Conservation (phyloP, 2,797 vertebrate species). For the Crenichthys baileyi region DNA sequence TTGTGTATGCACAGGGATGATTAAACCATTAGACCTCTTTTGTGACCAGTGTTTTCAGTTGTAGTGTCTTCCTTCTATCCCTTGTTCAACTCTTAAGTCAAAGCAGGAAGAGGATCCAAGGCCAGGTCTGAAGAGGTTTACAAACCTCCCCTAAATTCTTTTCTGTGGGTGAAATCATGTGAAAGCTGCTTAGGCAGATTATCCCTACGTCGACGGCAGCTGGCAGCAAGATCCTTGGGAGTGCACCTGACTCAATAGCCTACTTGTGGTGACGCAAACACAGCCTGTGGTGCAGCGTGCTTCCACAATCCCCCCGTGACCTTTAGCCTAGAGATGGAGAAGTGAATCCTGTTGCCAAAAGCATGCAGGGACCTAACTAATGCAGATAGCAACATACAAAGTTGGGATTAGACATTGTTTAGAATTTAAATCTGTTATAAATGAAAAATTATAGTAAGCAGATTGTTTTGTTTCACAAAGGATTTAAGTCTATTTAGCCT, state of each 20-base stretch:
- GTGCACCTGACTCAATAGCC: slow-evolving; percentile 75
- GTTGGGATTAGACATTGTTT: slow-evolving; percentile 21
- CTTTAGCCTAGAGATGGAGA: slow-evolving; percentile 68
- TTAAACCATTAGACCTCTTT: slow-evolving; percentile 4
- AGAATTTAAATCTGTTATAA: slow-evolving; percentile 16
- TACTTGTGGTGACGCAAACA: slow-evolving; percentile 70
- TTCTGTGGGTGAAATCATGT: slow-evolving; percentile 75
- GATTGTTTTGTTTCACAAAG: neutral
- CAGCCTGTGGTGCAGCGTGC: slow-evolving; percentile 59
- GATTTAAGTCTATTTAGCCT: neutral
- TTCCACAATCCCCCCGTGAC: slow-evolving; percentile 72
- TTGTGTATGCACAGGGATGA: neutral
- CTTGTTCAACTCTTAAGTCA: slow-evolving; percentile 53
- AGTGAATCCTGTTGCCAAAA: slow-evolving; percentile 42
- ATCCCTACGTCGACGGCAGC: slow-evolving; percentile 75
- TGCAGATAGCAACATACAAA: neutral
- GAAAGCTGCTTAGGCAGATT: slow-evolving; percentile 85
- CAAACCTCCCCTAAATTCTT: slow-evolving; percentile 77
- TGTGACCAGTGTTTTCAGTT: slow-evolving; percentile 23
- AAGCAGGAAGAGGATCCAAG: slow-evolving; percentile 67
- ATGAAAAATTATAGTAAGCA: slow-evolving; percentile 1
- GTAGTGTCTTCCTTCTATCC: slow-evolving; percentile 47
- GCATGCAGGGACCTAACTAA: slow-evolving; percentile 22
- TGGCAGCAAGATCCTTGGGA: slow-evolving; percentile 73
- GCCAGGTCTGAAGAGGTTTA: slow-evolving; percentile 74